Base-by-base conservation (phyloP, 2,888 invertebrate genomes). In the Tetragonisca angustula region DNA sequence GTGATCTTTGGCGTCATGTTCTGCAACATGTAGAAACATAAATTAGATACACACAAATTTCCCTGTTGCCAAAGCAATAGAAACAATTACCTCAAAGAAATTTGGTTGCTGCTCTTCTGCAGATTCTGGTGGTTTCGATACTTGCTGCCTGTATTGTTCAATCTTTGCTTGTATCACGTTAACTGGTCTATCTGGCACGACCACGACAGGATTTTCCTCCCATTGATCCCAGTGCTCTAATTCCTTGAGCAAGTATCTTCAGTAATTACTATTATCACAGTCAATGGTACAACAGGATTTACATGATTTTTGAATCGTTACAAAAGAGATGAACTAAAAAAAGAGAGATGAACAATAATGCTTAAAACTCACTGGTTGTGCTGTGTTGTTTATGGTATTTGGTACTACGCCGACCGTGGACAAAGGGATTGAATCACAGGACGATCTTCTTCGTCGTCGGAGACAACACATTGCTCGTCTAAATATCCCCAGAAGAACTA, bases 1-100 rank as follows among this genome's bases (percentile, higher is more conserved):
- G 96, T 96, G 59, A 96, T 96, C 84, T 94, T 95, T 17, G 96
- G 96, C 50, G 96, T 94, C 95, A 96, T 96, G 89, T 96, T 96
- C 96, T 96, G 75, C 52, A 17, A 72, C 19, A 91, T 88, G 32
- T n/a, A 80, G 15, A 90, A 24, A 13, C 3, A 89, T 27, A 81
- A 65, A 74, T 56, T 83, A 36, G 74, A 50, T 65, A 56, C 21
- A 56, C 21, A 65, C 36, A 6, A 69, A 70, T 15, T 21, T 65
- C 13, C 2, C 0, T 19, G 13, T 15, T 36, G 11, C 17, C 0
- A 21, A 13, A 21, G 4, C 0, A 21, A 17, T 6, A 52, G 1
- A 15, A 27, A 27, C 17, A 87, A 52, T 76, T 91, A 95, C 95
- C 91, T 96, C 95, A 88, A 96, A 96, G 87, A 96, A 96, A 91